A percentile compares a stretch with the other conserved stretches of the same genome.
These are phyloP conservation scores for Cebus imitator DNA, from an alignment of 2,113 vertebrate genomes.

Conservation along the genomic window DNA sequence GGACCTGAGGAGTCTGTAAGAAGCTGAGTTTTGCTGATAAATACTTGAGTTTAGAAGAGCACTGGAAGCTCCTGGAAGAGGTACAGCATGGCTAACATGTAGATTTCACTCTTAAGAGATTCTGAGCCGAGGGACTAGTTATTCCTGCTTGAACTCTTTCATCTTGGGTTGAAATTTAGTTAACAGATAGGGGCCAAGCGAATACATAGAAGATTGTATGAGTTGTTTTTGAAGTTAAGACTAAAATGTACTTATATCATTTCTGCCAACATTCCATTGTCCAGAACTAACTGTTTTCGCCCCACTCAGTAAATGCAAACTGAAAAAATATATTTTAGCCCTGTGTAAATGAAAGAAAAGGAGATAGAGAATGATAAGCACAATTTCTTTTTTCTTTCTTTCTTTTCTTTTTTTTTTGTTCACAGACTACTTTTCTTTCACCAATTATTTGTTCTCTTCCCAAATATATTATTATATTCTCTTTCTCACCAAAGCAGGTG, in stretches of 20 bases:
- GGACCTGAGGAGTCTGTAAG: neutral
- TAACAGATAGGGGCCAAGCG: neutral
- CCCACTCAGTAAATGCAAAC: neutral
- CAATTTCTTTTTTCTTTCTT: neutral
- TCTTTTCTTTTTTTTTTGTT: neutral
- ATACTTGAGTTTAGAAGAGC: neutral
- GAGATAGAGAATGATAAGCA: neutral
- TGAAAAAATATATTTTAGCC: neutral
- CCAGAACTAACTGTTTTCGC: neutral
- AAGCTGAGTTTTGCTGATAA: neutral
- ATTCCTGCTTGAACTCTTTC: neutral
- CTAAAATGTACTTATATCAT: neutral
- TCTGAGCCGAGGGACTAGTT: neutral
- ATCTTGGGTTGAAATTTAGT: neutral
- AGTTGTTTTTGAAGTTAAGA: neutral
- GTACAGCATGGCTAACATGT: neutral
- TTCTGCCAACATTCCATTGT: neutral
- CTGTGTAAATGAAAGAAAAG: neutral
- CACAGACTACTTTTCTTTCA: neutral
- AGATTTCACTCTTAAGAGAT: neutral
- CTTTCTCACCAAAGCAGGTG: neutral
- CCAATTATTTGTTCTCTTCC: neutral
- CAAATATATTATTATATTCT: neutral
- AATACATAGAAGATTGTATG: neutral
- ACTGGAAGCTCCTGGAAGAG: neutral